These are phyloP conservation scores for Acholoe squamosa DNA, from an alignment of 2,888 invertebrate genomes.

Conservation along the genomic window DNA sequence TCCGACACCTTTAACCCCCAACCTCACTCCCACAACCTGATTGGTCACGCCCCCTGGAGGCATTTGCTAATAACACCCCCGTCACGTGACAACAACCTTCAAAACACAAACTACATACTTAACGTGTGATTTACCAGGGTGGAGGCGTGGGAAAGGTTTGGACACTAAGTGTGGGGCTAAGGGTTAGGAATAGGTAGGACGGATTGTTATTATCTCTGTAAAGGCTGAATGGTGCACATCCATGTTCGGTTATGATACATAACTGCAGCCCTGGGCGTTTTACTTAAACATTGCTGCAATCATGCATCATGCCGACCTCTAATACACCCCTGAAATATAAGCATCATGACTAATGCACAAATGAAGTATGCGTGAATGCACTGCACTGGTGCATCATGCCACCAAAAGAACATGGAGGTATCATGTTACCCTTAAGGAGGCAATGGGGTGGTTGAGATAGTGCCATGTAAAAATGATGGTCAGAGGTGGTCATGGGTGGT, in stretches of 20 bases:
- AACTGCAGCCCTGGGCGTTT: too few species aligned
- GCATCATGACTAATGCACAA: too few species aligned
- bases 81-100: background rate
- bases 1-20: background rate
- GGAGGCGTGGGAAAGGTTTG: slow-evolving; percentile 33
- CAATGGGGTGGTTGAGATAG: background rate
- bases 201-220: too few species aligned
- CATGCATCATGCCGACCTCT: too few species aligned
- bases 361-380: too few species aligned
- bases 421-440: too few species aligned
- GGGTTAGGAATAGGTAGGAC: background rate
- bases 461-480: background rate
- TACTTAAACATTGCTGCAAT: too few species aligned
- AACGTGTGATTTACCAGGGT: background rate
- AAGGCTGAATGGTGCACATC: too few species aligned
- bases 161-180: background rate
- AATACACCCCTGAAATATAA: too few species aligned
- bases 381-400: too few species aligned
- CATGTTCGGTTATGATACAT: too few species aligned
- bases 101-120: background rate
- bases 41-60: background rate
- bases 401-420: too few species aligned
- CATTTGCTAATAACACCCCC: background rate
- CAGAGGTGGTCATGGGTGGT: background rate
- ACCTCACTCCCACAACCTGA: background rate